Conservation (phyloP, 1,140 invertebrate species). For the Caenorhabditis latens region DNA sequence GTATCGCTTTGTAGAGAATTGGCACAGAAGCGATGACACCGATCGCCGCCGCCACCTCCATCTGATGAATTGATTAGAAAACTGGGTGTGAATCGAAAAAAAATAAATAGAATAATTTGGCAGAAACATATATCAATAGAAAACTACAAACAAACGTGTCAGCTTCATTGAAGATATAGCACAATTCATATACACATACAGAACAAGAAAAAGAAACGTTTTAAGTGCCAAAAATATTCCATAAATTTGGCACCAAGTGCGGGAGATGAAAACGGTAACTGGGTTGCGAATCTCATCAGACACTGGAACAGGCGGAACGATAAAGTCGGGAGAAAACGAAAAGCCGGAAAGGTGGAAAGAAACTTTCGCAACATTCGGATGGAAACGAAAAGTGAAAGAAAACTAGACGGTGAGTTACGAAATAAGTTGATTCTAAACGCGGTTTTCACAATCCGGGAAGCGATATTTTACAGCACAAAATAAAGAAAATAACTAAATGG, state of each 20-base stretch:
- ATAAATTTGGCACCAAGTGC: too few species aligned
- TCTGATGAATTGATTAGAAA: neutral
- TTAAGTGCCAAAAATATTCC: too few species aligned
- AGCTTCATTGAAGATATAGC: slow-evolving; percentile 39
- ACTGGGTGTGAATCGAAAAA: too few species aligned
- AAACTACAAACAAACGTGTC: neutral
- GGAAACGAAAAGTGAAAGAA: neutral
- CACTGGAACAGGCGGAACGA: neutral
- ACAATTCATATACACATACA: slow-evolving; percentile 49
- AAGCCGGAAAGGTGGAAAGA: neutral
- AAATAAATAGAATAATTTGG: neutral
- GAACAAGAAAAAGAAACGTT: slow-evolving; percentile 8
- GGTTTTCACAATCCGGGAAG: neutral
- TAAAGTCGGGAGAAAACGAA: neutral
- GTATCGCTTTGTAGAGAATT: slow-evolving; percentile 81
- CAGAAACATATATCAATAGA: neutral
- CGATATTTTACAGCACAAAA: neutral
- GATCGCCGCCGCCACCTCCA: slow-evolving; percentile 11
- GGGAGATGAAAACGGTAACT: neutral
- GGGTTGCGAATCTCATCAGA: neutral
- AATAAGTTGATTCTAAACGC: neutral
- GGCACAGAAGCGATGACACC: slow-evolving; percentile 29
- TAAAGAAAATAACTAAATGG: neutral
- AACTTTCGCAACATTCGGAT: neutral
- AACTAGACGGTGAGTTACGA: slow-evolving; percentile 6